These are phyloP conservation scores for Tinamus guttatus DNA, from an alignment of 2,113 vertebrate species.

Conservation along the genomic window DNA sequence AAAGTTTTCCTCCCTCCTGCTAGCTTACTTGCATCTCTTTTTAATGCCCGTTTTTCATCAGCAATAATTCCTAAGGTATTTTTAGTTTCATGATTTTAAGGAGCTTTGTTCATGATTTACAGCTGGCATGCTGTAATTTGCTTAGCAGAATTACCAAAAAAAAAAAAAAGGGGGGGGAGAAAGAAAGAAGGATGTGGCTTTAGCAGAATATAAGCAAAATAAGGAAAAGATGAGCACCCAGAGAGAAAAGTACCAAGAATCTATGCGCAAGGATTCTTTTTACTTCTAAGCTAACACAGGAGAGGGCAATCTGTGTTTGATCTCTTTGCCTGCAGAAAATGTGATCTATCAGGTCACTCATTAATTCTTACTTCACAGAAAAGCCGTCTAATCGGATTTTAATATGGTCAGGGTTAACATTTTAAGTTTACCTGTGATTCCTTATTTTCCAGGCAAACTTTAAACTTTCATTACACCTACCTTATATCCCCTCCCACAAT, in stretches of 20 bases:
- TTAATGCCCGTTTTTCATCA: not conserved
- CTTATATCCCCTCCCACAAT: rapidly evolving
- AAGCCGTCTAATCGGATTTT: rapidly evolving
- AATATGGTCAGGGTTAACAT: rapidly evolving
- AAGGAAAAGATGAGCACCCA: not conserved
- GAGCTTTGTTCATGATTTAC: not conserved
- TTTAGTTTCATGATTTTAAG: not conserved
- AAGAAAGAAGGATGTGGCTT: not conserved
- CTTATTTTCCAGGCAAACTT: not conserved
- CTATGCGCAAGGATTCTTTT: not conserved
- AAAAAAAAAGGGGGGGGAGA: too few species aligned
- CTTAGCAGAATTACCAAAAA: not conserved
- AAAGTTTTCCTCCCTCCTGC: not conserved
- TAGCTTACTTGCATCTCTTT: not conserved
- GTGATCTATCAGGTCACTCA: not conserved
- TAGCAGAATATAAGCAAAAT: not conserved
- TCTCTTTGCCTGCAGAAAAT: not conserved
- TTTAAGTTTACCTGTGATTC: not conserved
- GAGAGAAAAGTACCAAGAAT: not conserved
- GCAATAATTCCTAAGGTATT: not conserved
- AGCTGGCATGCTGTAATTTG: not conserved
- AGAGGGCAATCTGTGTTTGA: rapidly evolving
- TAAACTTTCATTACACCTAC: rapidly evolving
- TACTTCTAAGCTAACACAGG: not conserved
- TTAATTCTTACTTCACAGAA: not conserved